phyloP scores from a whole-genome alignment of 1,140 invertebrate genomes.

The Parapsyche elsis region DNA sequence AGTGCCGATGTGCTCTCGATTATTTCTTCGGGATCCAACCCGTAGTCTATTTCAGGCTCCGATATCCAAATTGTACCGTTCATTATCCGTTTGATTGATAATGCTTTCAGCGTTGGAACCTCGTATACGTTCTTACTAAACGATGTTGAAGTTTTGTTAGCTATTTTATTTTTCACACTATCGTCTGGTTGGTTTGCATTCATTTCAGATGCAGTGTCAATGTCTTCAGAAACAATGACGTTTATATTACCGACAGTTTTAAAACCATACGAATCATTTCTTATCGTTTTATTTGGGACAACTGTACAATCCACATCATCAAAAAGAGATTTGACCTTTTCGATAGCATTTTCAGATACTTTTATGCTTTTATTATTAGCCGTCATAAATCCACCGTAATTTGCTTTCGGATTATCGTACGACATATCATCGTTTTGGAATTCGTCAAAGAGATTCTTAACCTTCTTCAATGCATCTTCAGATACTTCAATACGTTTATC shows the following conservation, averaged over 20 bases:
- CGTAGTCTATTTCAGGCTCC: slow-evolving; percentile 47
- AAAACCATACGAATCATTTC: slow-evolving; percentile 54
- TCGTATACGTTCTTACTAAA: no score
- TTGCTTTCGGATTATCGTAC: background rate
- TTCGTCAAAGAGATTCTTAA: background rate
- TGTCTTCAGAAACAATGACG: slow-evolving; percentile 30
- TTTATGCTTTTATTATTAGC: slow-evolving; percentile 55
- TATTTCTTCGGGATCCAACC: slow-evolving; percentile 57
- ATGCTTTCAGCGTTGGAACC: slow-evolving; percentile 35
- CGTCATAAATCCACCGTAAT: background rate
- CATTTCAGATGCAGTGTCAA: no score
- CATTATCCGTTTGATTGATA: background rate
- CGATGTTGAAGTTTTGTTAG: background rate
- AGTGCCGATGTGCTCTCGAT: slow-evolving; percentile 56
- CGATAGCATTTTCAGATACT: slow-evolving; percentile 59
- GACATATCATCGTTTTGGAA: background rate
- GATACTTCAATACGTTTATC: slow-evolving; percentile 58
- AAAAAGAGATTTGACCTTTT: slow-evolving; percentile 61
- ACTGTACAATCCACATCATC: slow-evolving; percentile 38
- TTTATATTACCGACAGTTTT: slow-evolving; percentile 47
- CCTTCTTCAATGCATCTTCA: slow-evolving; percentile 53
- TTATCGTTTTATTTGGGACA: no score
- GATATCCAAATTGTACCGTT: background rate
- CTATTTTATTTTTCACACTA: background rate
- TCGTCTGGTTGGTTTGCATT: no score